Conservation (phyloP, 2,113 vertebrate genomes). For the Psilopogon haemacephalus region DNA sequence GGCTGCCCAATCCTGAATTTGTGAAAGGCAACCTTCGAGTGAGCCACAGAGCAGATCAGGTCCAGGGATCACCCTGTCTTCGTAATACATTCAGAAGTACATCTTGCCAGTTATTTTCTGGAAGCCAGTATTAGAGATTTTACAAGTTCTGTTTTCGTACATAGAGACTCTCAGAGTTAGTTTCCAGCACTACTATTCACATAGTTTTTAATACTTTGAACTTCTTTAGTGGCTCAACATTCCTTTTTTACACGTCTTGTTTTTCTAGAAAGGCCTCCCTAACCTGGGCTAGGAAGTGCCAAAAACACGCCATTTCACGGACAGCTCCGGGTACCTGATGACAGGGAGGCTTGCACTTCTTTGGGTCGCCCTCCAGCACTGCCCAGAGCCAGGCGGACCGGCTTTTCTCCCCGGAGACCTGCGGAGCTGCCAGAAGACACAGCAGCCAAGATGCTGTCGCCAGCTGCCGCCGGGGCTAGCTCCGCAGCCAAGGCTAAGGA, state of each 20-base stretch:
- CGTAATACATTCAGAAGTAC: background rate
- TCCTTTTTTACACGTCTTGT: background rate
- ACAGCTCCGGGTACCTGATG: background rate
- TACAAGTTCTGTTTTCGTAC: background rate
- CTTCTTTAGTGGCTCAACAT: background rate
- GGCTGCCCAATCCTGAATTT: background rate
- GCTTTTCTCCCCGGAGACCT: background rate
- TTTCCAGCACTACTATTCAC: background rate
- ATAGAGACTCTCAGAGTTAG: background rate
- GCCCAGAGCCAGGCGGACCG: background rate
- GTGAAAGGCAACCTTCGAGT: background rate
- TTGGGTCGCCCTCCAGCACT: background rate
- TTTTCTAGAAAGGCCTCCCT: slow-evolving; percentile 8
- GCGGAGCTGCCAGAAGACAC: background rate
- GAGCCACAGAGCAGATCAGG: background rate
- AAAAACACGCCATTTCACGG: background rate
- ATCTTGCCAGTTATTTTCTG: background rate
- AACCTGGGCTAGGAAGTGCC: background rate
- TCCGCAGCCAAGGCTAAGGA: background rate
- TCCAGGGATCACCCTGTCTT: background rate
- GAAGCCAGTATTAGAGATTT: background rate
- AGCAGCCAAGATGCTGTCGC: background rate
- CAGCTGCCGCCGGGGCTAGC: background rate
- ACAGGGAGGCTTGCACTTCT: background rate
- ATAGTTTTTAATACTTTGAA: background rate